phyloP scores from a whole-genome alignment of 2,888 invertebrate species.

The Phytoseiulus persimilis region DNA sequence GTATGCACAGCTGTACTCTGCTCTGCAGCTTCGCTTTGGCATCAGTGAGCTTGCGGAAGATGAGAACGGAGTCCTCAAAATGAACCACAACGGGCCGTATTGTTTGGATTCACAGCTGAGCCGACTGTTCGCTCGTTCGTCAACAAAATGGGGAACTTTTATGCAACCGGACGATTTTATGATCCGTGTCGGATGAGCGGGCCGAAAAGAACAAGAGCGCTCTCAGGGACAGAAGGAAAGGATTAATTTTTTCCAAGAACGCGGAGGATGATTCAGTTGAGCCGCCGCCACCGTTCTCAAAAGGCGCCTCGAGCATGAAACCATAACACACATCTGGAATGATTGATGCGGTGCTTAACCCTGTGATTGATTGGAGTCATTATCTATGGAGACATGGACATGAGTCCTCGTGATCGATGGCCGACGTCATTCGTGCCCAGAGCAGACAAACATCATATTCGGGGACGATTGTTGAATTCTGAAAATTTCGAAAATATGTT shows the following conservation, averaged over 20 bases:
- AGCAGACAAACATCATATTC: too few species aligned
- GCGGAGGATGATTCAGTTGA: not conserved
- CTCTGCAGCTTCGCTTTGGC: not conserved
- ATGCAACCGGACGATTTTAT: not conserved
- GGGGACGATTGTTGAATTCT: too few species aligned
- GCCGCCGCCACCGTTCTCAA: not conserved
- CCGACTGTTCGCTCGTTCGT: not conserved
- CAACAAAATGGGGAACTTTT: not conserved
- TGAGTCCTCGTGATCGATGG: too few species aligned
- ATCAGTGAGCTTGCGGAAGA: not conserved
- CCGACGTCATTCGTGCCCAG: too few species aligned
- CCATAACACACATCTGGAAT: not conserved
- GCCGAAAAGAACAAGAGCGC: not conserved
- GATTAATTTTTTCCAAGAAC: not conserved
- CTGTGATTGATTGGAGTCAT: too few species aligned
- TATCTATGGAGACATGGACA: too few species aligned
- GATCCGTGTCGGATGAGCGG: not conserved
- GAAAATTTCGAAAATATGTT: too few species aligned
- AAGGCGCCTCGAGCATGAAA: not conserved
- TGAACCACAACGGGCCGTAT: not conserved
- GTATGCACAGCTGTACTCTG: not conserved
- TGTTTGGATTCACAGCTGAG: not conserved
- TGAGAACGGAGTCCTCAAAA: not conserved
- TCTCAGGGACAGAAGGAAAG: not conserved
- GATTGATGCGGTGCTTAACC: not conserved